Base-by-base conservation (phyloP, 2,113 vertebrate genomes). In the Cyphomyrus discorhynchus region DNA sequence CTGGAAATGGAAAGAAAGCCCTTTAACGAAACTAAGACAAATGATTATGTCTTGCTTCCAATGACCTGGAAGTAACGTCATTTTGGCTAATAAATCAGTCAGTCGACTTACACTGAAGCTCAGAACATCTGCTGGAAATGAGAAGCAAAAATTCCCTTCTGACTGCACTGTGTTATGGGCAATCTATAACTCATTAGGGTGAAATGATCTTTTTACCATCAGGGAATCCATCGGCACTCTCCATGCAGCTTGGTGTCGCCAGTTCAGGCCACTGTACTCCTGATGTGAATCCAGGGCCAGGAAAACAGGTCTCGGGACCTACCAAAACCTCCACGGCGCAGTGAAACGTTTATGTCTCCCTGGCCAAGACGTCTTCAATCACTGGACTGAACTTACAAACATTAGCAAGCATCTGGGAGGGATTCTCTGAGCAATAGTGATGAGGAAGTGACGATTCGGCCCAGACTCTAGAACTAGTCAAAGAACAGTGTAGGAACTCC, bases 121-220 rank as follows among this genome's bases (percentile, higher is more conserved):
- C 97, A 96, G 96, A 98, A 97, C 98, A 99, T 97, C 97, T 99
- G 98, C 98, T 99, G 97, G 97, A 98, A 99, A 99, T 99, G 99
- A 99, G 17, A 98, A 98, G 5, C 5, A 98, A 97, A 96, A 96
- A 97, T 97, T 98, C 97, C 98, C 95, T 96, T 96, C 93, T 88
- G 97, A 97, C 97, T 96, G 96, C 97, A 97, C 98, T 97, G 97
- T 97, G 99, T 99, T 99, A 98, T 97, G 97, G 96, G 97, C 97
- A 98, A 99, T 99, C 98, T 98, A 99, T 99, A 99, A 99, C 97
- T 95, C 98, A 99, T 99, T 99, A 99, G 97, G 97, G 97, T 97
- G 97, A 99, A 99, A 99, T 99, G 96, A 98, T 99, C 5, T 42
- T 19, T 98, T 98, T 98, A 98, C 97, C 99, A 98, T 99, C 98